phyloP scores from a whole-genome alignment of 2,113 vertebrate genomes.

The Peucedramus taeniatus region DNA sequence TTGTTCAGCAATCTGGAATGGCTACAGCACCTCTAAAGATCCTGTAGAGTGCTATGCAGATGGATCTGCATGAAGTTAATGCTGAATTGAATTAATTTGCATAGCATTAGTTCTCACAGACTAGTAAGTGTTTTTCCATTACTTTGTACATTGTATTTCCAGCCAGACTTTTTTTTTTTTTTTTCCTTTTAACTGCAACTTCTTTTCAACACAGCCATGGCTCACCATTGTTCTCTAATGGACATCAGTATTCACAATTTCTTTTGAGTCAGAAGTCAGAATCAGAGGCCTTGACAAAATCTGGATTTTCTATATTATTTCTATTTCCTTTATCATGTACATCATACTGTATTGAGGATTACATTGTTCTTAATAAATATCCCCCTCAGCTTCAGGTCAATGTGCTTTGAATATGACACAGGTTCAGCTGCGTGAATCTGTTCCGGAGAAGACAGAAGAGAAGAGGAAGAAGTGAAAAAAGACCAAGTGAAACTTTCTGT shows the following conservation, averaged over 20 bases:
- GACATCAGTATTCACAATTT: neutral
- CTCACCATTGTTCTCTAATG: neutral
- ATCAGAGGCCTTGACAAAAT: neutral
- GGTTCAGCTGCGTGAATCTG: neutral
- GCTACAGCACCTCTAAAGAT: slow-evolving; percentile 45
- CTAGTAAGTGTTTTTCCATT: slow-evolving; percentile 60
- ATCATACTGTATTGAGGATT: neutral
- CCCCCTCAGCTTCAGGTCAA: neutral
- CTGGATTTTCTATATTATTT: neutral
- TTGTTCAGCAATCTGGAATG: slow-evolving; percentile 30
- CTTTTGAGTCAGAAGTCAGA: neutral
- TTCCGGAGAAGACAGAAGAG: neutral
- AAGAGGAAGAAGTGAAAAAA: slow-evolving; percentile 18
- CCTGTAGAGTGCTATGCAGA: slow-evolving; percentile 57
- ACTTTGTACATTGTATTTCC: slow-evolving; percentile 51
- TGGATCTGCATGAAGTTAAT: slow-evolving; percentile 65
- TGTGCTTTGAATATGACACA: neutral
- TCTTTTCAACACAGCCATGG: neutral
- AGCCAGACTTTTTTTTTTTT: neutral
- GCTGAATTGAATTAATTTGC: slow-evolving; percentile 66
- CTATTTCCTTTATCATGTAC: neutral
- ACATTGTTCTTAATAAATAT: neutral
- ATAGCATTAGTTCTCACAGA: slow-evolving; percentile 64
- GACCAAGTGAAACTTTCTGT: slow-evolving; percentile 10
- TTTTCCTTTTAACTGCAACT: neutral